Evolutionary conservation across 2,113 vertebrate species (phyloP), one percentile per base, ranked within the genome.

Genomic region (Atherinomorus stipes): DNA sequence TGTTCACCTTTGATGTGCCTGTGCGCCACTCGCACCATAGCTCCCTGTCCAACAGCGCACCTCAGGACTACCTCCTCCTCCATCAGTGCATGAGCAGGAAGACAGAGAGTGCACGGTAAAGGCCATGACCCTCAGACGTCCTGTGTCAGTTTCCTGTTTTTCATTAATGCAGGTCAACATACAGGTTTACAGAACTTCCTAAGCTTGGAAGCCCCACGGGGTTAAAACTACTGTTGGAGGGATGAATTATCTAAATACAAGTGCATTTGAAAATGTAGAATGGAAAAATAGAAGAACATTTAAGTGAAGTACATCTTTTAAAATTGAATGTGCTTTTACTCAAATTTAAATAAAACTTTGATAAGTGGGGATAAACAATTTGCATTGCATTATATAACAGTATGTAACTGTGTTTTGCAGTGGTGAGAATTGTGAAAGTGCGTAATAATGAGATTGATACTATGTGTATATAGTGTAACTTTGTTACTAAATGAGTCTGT

Each of bases 61-160:
- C 98, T 18, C 98, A 99, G 92, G 98, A 99, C 89, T 99, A 99
- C 91, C 96, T 99, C 90, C 96, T 98, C 64, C 93, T 99, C 47
- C 98, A 99, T 88, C 98, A 99, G 87, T 99, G 98, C 89, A 95
- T 98, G 93, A 99, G 98, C 94, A 96, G 96, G 78, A 97, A 96
- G 87, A 95, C 95, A 0, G 97, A 99, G 87, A 97, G 94, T 0
- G 21, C 95, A 59, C 95, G 98, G 98, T 99, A 96, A 93, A 92
- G 69, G 88, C 84, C 87, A 47, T 19, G 70, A 89, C 86, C 81
- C 78, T 63, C 68, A 22, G 45, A 69, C 84, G 64, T 88, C 89
- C 90, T 90, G 84, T 88, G 80, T 83, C 71, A 61, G 79, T 82
- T 91, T 93, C 88, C 90, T 91, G 88, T 89, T 89, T 84, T 88